phyloP scores from a whole-genome alignment of 2,113 vertebrate genomes.

The Xerus inauris region DNA sequence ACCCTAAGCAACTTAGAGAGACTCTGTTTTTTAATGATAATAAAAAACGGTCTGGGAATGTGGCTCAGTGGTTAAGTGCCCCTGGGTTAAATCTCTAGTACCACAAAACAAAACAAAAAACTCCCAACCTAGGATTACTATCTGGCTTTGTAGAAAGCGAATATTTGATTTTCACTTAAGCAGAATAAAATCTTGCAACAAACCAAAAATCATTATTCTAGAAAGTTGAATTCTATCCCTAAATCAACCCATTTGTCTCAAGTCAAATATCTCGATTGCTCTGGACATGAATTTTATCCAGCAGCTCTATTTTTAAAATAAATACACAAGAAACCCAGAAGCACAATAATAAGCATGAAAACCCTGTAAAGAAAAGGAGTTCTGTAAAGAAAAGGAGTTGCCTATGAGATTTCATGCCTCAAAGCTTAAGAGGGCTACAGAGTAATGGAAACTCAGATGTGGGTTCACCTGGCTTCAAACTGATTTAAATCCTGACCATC shows the following conservation, averaged over 20 bases:
- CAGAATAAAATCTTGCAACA: not conserved
- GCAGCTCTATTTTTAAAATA: not conserved
- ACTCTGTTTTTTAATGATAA: too few species aligned
- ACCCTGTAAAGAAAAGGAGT: not conserved
- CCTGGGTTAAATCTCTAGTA: too few species aligned
- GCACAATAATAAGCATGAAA: not conserved
- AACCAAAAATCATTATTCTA: constrained; percentile 31
- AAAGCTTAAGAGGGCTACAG: not conserved
- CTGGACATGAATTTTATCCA: constrained; percentile 23
- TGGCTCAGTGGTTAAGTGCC: too few species aligned
- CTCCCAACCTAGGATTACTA: not conserved
- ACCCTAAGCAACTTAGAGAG: too few species aligned
- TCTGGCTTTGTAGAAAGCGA: not conserved
- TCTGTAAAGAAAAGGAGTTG: not conserved
- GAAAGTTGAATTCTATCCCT: not conserved
- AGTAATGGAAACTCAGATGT: not conserved
- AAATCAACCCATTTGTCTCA: not conserved
- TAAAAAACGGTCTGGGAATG: too few species aligned
- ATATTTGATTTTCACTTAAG: constrained; percentile 22
- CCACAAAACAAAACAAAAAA: too few species aligned
- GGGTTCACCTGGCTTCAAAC: not conserved
- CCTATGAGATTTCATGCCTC: not conserved
- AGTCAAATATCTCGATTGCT: not conserved
- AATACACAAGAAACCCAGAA: not conserved
- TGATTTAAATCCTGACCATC: not conserved